phyloP scores from a whole-genome alignment of 2,113 vertebrate genomes.

The Dromas ardeola region DNA sequence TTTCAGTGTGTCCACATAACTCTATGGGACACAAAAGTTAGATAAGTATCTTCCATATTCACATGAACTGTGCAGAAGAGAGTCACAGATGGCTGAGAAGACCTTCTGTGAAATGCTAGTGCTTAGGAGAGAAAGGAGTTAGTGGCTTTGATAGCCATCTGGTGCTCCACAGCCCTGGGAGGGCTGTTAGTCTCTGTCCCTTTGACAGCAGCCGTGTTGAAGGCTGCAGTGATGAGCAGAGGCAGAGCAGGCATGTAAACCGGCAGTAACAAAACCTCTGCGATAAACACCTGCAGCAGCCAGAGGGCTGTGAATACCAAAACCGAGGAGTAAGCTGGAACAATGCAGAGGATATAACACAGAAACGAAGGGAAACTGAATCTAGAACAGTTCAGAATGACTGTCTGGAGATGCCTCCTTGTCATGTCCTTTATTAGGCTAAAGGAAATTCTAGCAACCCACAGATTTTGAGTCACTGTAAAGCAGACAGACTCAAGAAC shows the following conservation, averaged over 20 bases:
- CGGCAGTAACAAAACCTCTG: not conserved
- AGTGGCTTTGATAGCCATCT: not conserved
- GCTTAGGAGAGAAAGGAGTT: not conserved
- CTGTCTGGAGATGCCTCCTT: not conserved
- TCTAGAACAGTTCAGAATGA: not conserved
- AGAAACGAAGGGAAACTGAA: not conserved
- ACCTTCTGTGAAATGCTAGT: not conserved
- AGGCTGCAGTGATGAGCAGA: not conserved
- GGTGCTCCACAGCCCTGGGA: not conserved
- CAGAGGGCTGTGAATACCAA: not conserved
- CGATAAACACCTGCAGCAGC: not conserved
- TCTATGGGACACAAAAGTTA: not conserved
- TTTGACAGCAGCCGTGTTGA: accelerated
- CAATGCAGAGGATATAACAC: not conserved
- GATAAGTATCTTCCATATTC: not conserved
- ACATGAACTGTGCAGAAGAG: not conserved
- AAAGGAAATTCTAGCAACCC: not conserved
- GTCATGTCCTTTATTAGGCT: not conserved
- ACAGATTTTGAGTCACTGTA: not conserved
- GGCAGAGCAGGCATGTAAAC: not conserved
- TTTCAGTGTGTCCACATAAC: not conserved
- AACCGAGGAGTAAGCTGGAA: not conserved
- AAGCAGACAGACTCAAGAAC: not conserved
- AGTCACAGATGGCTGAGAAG: not conserved
- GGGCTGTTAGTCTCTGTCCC: accelerated